Percentiles rank a stretch among this genome's conserved stretches.
These are phyloP conservation scores for Xanthia togata DNA, from an alignment of 2,888 invertebrate species.

Conservation along the genomic window DNA sequence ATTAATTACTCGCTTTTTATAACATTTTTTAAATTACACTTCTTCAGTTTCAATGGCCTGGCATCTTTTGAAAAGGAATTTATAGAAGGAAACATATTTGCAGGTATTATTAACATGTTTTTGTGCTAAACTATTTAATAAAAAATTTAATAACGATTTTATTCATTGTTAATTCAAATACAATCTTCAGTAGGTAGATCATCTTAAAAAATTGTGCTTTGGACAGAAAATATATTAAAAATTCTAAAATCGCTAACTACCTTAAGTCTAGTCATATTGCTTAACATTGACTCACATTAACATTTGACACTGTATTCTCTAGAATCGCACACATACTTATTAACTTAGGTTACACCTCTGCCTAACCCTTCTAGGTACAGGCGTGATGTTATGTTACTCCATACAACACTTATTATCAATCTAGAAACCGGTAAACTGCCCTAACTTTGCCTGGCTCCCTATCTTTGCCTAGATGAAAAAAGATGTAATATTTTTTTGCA, in stretches of 20 bases:
- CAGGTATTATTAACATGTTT: not conserved
- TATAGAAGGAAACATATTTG: too few relatives aligned
- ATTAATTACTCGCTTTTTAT: not conserved
- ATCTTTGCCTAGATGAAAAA: too few relatives aligned
- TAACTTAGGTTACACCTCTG: slow-evolving; percentile 6
- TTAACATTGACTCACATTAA: slow-evolving; percentile 80
- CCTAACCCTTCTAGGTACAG: not conserved
- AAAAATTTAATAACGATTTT: not conserved
- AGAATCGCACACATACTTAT: slow-evolving; percentile 26
- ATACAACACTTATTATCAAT: not conserved
- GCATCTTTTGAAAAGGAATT: not conserved
- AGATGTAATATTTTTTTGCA: too few relatives aligned
- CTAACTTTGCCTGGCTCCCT: too few relatives aligned
- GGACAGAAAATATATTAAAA: slow-evolving; percentile 31
- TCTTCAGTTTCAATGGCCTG: not conserved
- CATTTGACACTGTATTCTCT: slow-evolving; percentile 69
- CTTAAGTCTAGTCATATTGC: slow-evolving; percentile 73
- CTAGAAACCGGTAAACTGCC: too few relatives aligned
- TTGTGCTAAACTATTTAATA: not conserved
- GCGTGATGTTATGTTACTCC: not conserved
- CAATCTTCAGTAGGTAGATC: not conserved
- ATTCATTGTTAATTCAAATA: not conserved
- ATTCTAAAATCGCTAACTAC: slow-evolving; percentile 31
- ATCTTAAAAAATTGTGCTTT: slow-evolving; percentile 36
- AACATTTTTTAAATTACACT: not conserved